Evolutionary conservation across 2,113 vertebrate genomes (phyloP).

Genomic region (Stegostoma tigrinum): DNA sequence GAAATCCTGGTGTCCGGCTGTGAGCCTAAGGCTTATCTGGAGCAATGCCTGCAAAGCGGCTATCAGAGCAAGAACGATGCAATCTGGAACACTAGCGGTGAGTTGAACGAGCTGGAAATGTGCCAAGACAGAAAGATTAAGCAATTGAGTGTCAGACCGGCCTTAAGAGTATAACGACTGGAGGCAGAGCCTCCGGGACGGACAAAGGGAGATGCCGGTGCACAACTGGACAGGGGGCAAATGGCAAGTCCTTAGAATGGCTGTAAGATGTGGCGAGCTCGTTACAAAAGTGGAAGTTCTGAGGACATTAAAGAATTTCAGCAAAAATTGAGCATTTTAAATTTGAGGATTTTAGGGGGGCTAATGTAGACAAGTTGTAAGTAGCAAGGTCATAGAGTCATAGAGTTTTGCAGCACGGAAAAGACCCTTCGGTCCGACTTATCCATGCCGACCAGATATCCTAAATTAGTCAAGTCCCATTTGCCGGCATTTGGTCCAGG

Average conservation of each 20-base stretch:
- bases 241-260: neutral
- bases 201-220: rapidly evolving
- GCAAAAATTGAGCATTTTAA: neutral
- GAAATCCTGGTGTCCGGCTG: slow-evolving; percentile 66
- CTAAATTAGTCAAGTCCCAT: no score
- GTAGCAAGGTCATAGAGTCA: no score
- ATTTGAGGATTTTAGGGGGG: neutral
- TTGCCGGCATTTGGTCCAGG: no score
- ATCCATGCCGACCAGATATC: no score
- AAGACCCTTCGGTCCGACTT: no score
- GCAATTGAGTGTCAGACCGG: neutral
- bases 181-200: neutral
- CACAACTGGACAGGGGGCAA: neutral
- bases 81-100: slow-evolving; percentile 71
- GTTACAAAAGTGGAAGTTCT: neutral
- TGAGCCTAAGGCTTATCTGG: slow-evolving; percentile 61
- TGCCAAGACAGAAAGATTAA: neutral
- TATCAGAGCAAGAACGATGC: slow-evolving; percentile 54
- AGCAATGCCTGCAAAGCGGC: slow-evolving; percentile 61
- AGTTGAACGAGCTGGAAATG: neutral
- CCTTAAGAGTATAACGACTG: neutral
- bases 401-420: no score
- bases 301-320: neutral
- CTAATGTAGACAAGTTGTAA: neutral
- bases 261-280: neutral